A percentile compares a stretch with the other conserved stretches of the same genome.
Evolutionary conservation across 2,797 vertebrate genomes (phyloP).

Genomic region (Rallus crepitans): DNA sequence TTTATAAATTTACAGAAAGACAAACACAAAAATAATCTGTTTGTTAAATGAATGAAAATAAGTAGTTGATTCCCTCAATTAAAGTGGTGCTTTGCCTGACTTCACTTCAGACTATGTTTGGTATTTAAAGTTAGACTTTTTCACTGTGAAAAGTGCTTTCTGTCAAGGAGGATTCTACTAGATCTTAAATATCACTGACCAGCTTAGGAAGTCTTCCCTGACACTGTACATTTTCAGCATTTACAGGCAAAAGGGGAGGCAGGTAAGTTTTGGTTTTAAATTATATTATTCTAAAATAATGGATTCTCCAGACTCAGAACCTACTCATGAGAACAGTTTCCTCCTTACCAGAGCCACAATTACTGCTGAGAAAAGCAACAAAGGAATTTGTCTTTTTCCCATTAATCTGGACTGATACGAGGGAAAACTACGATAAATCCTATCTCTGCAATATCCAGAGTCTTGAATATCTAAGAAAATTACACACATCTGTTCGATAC

Average conservation of each 20-base stretch:
- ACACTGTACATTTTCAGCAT: not conserved
- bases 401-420: not conserved
- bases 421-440: not conserved
- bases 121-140: not conserved
- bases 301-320: not conserved
- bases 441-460: not conserved
- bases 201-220: not conserved
- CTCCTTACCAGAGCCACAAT: not conserved
- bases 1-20: not conserved
- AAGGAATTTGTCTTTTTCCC: not conserved
- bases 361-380: not conserved
- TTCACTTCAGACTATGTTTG: not conserved
- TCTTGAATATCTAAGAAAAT: not conserved
- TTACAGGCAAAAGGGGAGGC: not conserved
- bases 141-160: not conserved
- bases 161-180: not conserved
- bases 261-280: not conserved
- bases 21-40: fast-evolving
- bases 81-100: not conserved
- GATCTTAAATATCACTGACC: not conserved
- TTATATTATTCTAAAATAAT: not conserved
- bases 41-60: not conserved
- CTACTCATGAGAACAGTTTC: not conserved
- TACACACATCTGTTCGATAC: not conserved
- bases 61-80: not conserved